Conservation (phyloP, 2,113 vertebrate genomes). For the Laticauda laticaudata region DNA sequence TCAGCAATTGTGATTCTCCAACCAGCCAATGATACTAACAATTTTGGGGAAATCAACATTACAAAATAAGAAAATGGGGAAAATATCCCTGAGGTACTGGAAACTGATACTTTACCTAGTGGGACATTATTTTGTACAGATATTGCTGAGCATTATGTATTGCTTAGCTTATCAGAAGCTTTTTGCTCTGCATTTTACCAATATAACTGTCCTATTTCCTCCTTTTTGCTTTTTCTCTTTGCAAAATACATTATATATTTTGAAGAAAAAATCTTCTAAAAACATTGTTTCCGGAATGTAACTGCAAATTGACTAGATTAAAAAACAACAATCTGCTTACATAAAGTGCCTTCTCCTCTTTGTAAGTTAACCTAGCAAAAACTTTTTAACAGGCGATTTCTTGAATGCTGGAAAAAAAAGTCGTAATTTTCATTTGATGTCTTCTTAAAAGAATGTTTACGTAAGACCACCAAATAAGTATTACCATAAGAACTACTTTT, state of each 20-base stretch:
- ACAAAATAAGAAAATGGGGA: neutral
- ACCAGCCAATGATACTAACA: neutral
- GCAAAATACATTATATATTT: neutral
- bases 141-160: neutral
- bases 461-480: constrained; percentile 30
- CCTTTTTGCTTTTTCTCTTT: neutral
- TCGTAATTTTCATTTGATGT: constrained; percentile 40
- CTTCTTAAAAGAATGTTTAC: constrained; percentile 19
- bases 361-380: neutral
- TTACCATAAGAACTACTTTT: constrained; percentile 37
- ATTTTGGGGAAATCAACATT: neutral
- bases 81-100: neutral
- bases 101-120: neutral
- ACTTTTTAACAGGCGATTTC: constrained; percentile 34
- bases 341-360: neutral
- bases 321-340: neutral
- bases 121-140: neutral
- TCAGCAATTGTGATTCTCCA: neutral
- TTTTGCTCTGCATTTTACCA: neutral
- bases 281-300: neutral
- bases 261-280: neutral
- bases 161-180: neutral
- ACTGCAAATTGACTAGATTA: neutral
- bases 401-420: neutral
- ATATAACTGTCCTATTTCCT: neutral